Evolutionary conservation across 2,888 invertebrate genomes (phyloP).

Genomic region (Phanerotoma sp.): DNA sequence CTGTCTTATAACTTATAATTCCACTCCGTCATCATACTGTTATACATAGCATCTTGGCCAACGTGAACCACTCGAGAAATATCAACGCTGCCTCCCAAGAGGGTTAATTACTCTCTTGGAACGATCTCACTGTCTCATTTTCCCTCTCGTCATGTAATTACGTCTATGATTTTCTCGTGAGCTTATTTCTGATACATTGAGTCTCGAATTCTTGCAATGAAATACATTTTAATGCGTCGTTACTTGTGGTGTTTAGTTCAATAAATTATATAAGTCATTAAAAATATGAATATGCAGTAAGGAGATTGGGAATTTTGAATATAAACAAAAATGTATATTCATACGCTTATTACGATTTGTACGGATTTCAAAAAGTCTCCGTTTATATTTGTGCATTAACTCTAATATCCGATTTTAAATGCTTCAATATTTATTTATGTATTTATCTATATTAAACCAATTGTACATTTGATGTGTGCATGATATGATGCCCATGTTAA

Average conservation of each 20-base stretch:
- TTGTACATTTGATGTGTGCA: conserved; percentile 1
- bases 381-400: conserved; percentile 14
- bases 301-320: neutral
- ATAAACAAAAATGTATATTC: too few species aligned
- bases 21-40: neutral
- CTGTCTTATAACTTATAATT: neutral
- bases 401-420: too few species aligned
- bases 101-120: conserved; percentile 32
- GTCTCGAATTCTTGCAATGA: neutral
- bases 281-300: neutral
- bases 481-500: conserved; percentile 10
- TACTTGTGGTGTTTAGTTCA: too few species aligned
- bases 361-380: too few species aligned
- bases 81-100: conserved; percentile 13
- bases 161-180: conserved; percentile 32
- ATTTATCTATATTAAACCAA: neutral
- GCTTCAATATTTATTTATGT: conserved; percentile 6
- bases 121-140: too few species aligned
- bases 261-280: neutral
- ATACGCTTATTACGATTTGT: too few species aligned
- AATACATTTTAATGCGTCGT: conserved; percentile 1
- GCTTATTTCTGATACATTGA: conserved; percentile 19
- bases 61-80: conserved; percentile 6
- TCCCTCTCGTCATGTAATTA: conserved; percentile 46
- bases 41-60: neutral